Evolutionary conservation across 2,797 vertebrate species (phyloP), one percentile per base, ranked within the genome.

Genomic region (Lutjanus campechanus): DNA sequence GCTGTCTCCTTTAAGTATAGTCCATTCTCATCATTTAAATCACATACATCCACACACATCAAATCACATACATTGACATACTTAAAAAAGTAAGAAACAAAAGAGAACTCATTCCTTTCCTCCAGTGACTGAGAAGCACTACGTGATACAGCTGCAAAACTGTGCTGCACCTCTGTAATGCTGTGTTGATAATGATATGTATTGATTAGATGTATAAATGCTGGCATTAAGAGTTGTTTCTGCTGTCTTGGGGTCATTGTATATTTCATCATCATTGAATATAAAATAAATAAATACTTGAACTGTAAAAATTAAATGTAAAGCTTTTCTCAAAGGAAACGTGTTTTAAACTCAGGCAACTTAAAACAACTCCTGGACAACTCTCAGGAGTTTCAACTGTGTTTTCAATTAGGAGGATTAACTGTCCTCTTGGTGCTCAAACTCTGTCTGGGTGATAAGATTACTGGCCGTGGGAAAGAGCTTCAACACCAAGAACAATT

Each of bases 401-500:
- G 55, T 76, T 79, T 74, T 69, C 20, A 75, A 60, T 65, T 44
- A 76, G 44, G 0, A 83, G 75, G 72, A 84, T 83, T 47, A 86
- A 77, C 73, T 10, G 54, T 51, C 13, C 55, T 69, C 22, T 74
- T 62, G 69, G 69, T 86, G 86, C 69, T 79, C 51, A 51, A 67
- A 54, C 71, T 70, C 74, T 67, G 49, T 87, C 49, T 54, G 47
- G 20, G 51, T 81, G 79, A 85, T 64, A 72, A 83, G 60, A 85
- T 74, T 79, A 88, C 85, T 82, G 86, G 86, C 88, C 80, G 74
- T 68, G 20, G 41, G 67, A 85, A 70, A 87, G 56, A 85, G 73
- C 61, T 82, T 76, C 1, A 78, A 76, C 86, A 77, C 77, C 69
- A 51, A 61, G 44, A 67, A 78, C 68, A 56, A 68, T 66, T 46